Conservation (phyloP, 1,140 invertebrate species). For the Megalopta genalis region DNA sequence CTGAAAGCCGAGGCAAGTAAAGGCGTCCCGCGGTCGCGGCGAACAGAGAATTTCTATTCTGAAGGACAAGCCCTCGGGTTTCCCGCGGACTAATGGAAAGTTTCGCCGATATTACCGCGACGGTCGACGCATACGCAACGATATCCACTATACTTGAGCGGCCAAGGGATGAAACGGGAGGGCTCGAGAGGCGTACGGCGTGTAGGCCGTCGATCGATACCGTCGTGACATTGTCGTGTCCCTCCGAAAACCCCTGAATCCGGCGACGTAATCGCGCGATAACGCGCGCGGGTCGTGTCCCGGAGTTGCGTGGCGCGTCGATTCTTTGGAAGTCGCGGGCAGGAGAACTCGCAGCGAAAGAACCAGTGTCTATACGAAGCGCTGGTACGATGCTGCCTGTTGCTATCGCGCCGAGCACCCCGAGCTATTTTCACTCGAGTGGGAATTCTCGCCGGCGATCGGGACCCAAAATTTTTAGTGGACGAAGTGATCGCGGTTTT, state of each 20-base stretch:
- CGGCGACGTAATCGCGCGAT: too few relatives aligned
- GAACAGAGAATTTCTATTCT: neutral
- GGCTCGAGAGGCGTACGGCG: conserved; percentile 9
- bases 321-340: neutral
- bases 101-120: conserved; percentile 25
- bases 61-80: neutral
- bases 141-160: conserved; percentile 14
- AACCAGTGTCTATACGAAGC: too few relatives aligned
- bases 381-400: too few relatives aligned
- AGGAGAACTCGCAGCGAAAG: too few relatives aligned
- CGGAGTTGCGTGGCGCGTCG: neutral
- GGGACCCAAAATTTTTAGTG: too few relatives aligned
- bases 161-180: conserved; percentile 16
- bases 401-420: too few relatives aligned
- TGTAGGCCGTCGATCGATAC: conserved; percentile 35
- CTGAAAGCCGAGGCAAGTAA: too few relatives aligned
- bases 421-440: too few relatives aligned
- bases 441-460: too few relatives aligned
- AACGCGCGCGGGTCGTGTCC: neutral
- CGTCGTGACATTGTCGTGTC: conserved; percentile 22
- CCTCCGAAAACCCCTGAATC: conserved; percentile 3
- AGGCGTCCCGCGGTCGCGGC: neutral
- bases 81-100: neutral
- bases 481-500: too few relatives aligned
- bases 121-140: conserved; percentile 35